Percentiles rank a stretch among this genome's conserved stretches.
These are phyloP conservation scores for Podiceps cristatus DNA, from an alignment of 2,113 vertebrate species.

Conservation along the genomic window DNA sequence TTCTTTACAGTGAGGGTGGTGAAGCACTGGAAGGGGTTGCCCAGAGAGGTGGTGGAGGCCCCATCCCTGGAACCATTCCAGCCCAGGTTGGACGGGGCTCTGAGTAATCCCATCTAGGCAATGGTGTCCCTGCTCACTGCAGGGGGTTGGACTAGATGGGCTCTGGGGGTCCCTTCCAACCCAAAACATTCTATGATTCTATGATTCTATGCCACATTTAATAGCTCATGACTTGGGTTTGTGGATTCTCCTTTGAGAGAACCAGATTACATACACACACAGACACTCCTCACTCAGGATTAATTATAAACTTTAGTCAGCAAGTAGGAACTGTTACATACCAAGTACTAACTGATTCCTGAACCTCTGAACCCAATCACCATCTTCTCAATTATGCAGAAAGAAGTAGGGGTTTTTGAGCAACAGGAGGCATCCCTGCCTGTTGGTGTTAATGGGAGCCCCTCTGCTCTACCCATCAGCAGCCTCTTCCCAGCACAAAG, in stretches of 20 bases:
- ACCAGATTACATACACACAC: neutral
- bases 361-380: neutral
- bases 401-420: neutral
- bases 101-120: too few species aligned
- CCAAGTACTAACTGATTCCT: neutral
- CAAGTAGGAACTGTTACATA: neutral
- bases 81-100: too few species aligned
- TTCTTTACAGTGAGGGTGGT: too few species aligned
- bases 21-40: too few species aligned
- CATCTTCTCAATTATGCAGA: neutral
- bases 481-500: neutral
- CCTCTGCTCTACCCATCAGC: neutral
- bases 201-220: neutral
- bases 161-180: too few species aligned
- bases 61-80: too few species aligned
- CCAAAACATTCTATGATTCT: too few species aligned
- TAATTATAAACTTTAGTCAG: neutral
- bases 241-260: neutral
- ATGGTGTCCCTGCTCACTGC: too few species aligned
- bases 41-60: too few species aligned
- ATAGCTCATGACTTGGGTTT: accelerated
- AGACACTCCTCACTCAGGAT: neutral
- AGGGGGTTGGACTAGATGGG: too few species aligned
- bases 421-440: neutral
- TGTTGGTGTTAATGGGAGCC: neutral